Evolutionary conservation across 2,888 invertebrate genomes (phyloP), one percentile per base, ranked within the genome.

Genomic region (Syrista parreyssii): DNA sequence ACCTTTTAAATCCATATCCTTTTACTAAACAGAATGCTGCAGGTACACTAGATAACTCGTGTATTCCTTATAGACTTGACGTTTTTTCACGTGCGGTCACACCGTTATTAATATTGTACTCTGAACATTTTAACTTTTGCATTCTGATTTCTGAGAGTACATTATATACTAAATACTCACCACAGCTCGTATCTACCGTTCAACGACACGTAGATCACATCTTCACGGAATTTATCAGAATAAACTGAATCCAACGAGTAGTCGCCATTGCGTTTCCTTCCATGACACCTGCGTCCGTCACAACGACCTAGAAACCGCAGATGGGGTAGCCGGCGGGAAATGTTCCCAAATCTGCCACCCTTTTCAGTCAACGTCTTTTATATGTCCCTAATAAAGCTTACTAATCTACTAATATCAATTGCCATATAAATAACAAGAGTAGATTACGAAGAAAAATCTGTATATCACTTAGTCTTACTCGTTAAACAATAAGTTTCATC

Each of bases 261-360:
- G 84, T 84, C 87, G 88, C 88, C 88, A 88, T 88, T 88, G 87
- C 84, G 82, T 84, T 84, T 85, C 80, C 31, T 34, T 68, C 40
- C 76, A 76, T 74, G 68, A 68, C 73, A 79, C 68, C 68, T 77
- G 73, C 79, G 73, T 68, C 36, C 68, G 76, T 85, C 80, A 81
- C 80, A 77, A 77, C 82, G 76, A 83, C 80, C 82, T 81, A 83
- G 40, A 55, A 55, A 55, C 40, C 40, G 40, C 6, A 55, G 40
- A 55, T 23, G 40, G 40, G 40, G 9, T 55, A 55, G 2, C 40
- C 40, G 23, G 23, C 9, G 40, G 23, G 23, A 55, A 55, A 55
- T 23, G 40, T 55, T 55, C 40, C 6, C 15, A 55, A 55, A 55
- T 23, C 2, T 55, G 6, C 40, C 40, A 55, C 40, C 40, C 23